phyloP scores from a whole-genome alignment of 2,113 vertebrate genomes.

The Zingel zingel region DNA sequence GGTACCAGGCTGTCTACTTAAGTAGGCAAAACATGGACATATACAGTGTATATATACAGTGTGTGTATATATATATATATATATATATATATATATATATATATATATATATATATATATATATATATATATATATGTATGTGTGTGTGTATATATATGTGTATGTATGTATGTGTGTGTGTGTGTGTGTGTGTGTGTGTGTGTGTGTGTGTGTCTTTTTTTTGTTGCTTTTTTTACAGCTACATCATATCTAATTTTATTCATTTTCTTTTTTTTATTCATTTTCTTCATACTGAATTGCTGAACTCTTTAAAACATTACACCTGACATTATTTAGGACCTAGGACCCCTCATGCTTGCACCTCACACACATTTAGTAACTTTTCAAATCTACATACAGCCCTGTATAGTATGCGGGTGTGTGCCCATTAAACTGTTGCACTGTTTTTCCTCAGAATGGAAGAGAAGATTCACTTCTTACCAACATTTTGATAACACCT shows the following conservation, averaged over 20 bases:
- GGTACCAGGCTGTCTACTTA: neutral
- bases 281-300: neutral
- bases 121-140: too few relatives aligned
- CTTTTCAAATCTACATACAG: neutral
- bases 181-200: too few relatives aligned
- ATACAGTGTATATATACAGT: neutral
- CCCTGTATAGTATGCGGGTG: neutral
- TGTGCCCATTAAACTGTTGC: neutral
- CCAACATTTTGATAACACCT: conserved; percentile 89
- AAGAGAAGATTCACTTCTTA: conserved; percentile 88
- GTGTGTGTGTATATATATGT: too few relatives aligned
- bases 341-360: neutral
- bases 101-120: too few relatives aligned
- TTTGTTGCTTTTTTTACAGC: neutral
- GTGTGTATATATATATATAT: too few relatives aligned
- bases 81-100: too few relatives aligned
- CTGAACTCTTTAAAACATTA: neutral
- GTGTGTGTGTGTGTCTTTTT: too few relatives aligned
- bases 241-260: neutral
- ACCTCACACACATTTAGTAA: neutral
- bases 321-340: neutral
- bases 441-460: conserved; percentile 81
- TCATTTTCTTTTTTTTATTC: neutral
- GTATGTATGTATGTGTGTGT: too few relatives aligned
- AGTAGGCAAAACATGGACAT: neutral